Base-by-base conservation (phyloP, 2,113 vertebrate species). In the Craseonycteris thonglongyai region DNA sequence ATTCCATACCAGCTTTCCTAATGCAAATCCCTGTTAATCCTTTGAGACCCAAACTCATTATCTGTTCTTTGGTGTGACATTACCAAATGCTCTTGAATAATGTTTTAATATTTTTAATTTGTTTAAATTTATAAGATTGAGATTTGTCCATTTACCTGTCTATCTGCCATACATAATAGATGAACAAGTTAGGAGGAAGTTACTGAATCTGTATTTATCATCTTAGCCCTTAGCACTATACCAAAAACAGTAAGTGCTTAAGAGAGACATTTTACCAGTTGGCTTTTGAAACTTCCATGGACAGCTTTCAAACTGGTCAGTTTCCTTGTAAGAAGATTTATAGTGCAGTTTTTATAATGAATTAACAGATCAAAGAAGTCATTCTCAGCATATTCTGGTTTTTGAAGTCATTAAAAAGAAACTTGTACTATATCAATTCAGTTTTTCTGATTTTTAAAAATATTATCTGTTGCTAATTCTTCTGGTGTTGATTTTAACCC, bases 21-120 rank as follows among this genome's bases (percentile, higher is more conserved):
- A 11, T 47, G 5, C 45, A 72, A 72, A 40, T 11, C 1, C 26
- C 12, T 35, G 0, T 72, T 84, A 51, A 19, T 83, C 30, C 3
- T 65, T 82, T 58, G 47, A 76, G 56, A 66, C 69, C 47, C 47
- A 65, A 24, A 59, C 45, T 69, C 81, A 42, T n/a, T 45, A 22
- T 54, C 12, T 3, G 0, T 83, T 94, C 51, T 93, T 83, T 65
- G 65, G 26, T 87, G 9, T 72, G 51, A 63, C 22, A 69, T 84
- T 96, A 82, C 7, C 5, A 47, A 40, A 28, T 82, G 58, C n/a
- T 47, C 45, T 78, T 80, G 63, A 86, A 26, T 83, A n/a, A 47
- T 88, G n/a, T 91, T 78, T 75, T 72, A 35, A 35, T 88, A 95
- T 88, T n/a, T n/a, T n/a, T n/a, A n/a, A n/a, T n/a, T n/a, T n/a